Percentiles rank a stretch among this genome's conserved stretches.
Evolutionary conservation across 2,888 invertebrate species (phyloP).

Genomic region (Calliphora vomitoria): DNA sequence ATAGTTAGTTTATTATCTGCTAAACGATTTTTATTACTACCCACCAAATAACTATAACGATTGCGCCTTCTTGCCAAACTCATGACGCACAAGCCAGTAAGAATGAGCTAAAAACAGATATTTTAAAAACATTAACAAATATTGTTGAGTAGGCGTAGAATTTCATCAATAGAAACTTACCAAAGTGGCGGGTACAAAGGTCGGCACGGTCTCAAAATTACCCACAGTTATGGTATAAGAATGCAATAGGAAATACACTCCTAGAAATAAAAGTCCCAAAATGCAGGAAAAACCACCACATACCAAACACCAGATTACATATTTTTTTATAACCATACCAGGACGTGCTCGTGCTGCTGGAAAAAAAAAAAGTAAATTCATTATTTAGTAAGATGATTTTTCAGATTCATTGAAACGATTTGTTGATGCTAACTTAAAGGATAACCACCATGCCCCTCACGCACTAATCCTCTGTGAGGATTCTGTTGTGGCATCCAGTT

Average conservation of each 20-base stretch:
- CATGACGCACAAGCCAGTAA: slow-evolving; percentile 94
- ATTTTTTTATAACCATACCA: slow-evolving; percentile 87
- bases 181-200: slow-evolving; percentile 96
- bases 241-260: slow-evolving; percentile 90
- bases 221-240: slow-evolving; percentile 90
- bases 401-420: neutral
- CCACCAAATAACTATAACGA: slow-evolving; percentile 95
- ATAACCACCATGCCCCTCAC: slow-evolving; percentile 72
- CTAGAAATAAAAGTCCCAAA: slow-evolving; percentile 90
- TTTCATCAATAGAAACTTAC: slow-evolving; percentile 85
- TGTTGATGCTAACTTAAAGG: slow-evolving; percentile 57
- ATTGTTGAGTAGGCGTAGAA: neutral
- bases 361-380: slow-evolving; percentile 34
- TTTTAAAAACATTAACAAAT: neutral
- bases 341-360: slow-evolving; percentile 83
- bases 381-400: neutral
- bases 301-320: slow-evolving; percentile 91
- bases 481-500: slow-evolving; percentile 84
- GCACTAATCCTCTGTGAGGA: slow-evolving; percentile 79
- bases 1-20: neutral
- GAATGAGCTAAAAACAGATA: slow-evolving; percentile 88
- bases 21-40: slow-evolving; percentile 79
- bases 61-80: slow-evolving; percentile 93
- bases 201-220: slow-evolving; percentile 96
- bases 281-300: slow-evolving; percentile 91